Evolutionary conservation across 2,888 invertebrate species (phyloP), one percentile per base, ranked within the genome.

Genomic region (Anarsia innoxiella): DNA sequence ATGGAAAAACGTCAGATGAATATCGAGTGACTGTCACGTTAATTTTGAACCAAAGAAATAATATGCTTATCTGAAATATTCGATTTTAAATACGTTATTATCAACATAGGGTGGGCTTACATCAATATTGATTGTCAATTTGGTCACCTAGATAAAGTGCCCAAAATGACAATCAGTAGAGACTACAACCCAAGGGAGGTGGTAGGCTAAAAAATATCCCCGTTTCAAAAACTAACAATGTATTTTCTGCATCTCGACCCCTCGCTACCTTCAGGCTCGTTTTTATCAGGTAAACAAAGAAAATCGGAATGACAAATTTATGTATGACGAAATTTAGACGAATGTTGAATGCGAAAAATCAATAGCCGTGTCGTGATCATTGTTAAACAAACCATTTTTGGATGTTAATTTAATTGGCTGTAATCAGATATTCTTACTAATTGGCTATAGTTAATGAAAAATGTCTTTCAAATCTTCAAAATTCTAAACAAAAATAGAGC

Each of bases 261-360:
- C 87, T 88, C 88, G 90, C 90, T 88, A 88, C 87, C 88, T 87
- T 88, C 91, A 91, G 91, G 91, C 91, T 91, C 92, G 88, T 91
- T 92, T 89, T 88, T 92, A 88, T 91, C 92, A 92, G 92, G 92
- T 92, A 92, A 92, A 90, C 89, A 89, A 69, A 62, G 66, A 73
- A 69, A 67, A 70, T 75, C 74, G 75, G 80, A 83, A 84, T 84
- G 83, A 72, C 75, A 80, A 77, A 55, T 28, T 25, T 28, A 16
- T 79, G 79, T 76, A 82, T 76, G 73, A 75, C 79, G 65, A 80
- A 77, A 80, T 73, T 79, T 83, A 83, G 83, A 66, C 71, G 77
- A 82, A 80, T 84, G 60, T 53, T 54, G 56, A 49, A 48, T 61
- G 77, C 71, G 66, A 72, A 52, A 59, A 57, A 58, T 49, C 53